These are phyloP conservation scores for Metellina segmentata DNA, from an alignment of 2,888 invertebrate species.

Conservation along the genomic window DNA sequence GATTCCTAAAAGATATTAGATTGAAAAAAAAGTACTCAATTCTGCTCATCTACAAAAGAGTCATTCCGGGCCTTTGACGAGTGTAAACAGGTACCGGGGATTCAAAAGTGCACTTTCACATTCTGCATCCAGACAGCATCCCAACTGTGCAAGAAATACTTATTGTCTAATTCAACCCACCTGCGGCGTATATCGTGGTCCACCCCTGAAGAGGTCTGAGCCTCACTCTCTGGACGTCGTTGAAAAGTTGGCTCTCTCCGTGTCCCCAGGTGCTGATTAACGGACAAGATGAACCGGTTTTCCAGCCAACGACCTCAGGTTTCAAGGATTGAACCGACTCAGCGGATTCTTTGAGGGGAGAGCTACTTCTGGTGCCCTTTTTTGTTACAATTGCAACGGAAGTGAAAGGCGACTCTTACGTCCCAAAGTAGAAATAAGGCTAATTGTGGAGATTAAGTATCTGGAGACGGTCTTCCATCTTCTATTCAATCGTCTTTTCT, in stretches of 20 bases:
- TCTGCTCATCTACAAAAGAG: too few species aligned
- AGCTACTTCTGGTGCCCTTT: constrained; percentile 36
- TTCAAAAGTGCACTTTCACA: constrained; percentile 5
- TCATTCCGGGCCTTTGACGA: not conserved
- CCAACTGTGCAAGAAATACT: constrained; percentile 47
- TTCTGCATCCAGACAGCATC: constrained; percentile 30
- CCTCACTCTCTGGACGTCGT: constrained; percentile 44
- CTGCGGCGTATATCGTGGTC: constrained; percentile 38
- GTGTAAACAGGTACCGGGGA: constrained; percentile 24
- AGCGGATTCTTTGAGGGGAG: constrained; percentile 12
- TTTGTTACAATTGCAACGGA: constrained; percentile 34
- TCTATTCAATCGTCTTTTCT: too few species aligned
- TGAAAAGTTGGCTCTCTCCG: constrained; percentile 46
- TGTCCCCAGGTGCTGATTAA: constrained; percentile 62
- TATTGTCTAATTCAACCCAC: constrained; percentile 34
- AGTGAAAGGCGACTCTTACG: constrained; percentile 7
- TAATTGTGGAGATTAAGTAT: not conserved
- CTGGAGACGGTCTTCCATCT: too few species aligned
- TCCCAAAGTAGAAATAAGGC: not conserved
- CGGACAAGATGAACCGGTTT: constrained; percentile 61
- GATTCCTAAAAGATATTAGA: too few species aligned
- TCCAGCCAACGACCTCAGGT: constrained; percentile 55
- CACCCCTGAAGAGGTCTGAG: constrained; percentile 30
- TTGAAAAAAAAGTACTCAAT: too few species aligned
- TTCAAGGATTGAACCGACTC: constrained; percentile 25